A percentile compares a stretch with the other conserved stretches of the same genome.
Evolutionary conservation across 2,113 vertebrate genomes (phyloP).

Genomic region (Carassius gibelio): DNA sequence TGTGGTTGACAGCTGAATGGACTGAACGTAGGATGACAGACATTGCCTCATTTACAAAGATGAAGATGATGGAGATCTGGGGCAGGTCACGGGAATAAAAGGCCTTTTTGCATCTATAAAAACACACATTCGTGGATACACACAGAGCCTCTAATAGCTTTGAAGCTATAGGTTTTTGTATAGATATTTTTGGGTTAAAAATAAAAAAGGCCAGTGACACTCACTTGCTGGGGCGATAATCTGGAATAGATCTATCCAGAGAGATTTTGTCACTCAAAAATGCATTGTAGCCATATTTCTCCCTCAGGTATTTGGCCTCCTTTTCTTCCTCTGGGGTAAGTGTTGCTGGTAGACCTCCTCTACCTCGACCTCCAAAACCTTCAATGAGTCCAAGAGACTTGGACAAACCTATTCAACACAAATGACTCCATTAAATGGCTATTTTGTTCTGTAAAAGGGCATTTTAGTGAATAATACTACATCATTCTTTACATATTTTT

Average conservation of each 20-base stretch:
- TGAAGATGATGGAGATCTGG: slow-evolving; percentile 95
- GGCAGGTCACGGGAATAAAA: slow-evolving; percentile 88
- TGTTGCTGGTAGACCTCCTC: slow-evolving; percentile 87
- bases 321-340: slow-evolving; percentile 86
- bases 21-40: slow-evolving; percentile 95
- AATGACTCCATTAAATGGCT: slow-evolving; percentile 1
- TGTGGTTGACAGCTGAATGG: slow-evolving; percentile 94
- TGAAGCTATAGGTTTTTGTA: too few species aligned
- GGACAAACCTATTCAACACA: slow-evolving; percentile 82
- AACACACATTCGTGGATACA: slow-evolving; percentile 7
- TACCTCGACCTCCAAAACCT: slow-evolving; percentile 91
- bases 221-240: slow-evolving; percentile 95
- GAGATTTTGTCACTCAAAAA: slow-evolving; percentile 97
- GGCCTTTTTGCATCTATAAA: slow-evolving; percentile 87
- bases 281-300: slow-evolving; percentile 97
- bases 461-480: not conserved
- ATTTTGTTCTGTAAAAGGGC: not conserved
- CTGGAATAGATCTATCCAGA: slow-evolving; percentile 94
- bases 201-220: slow-evolving; percentile 59
- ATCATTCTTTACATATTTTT: too few species aligned
- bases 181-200: not conserved
- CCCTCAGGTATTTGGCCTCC: slow-evolving; percentile 86
- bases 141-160: slow-evolving; percentile 29
- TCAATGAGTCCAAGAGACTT: slow-evolving; percentile 96
- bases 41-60: slow-evolving; percentile 96